These are phyloP conservation scores for Malthinus seriepunctatus DNA, from an alignment of 2,888 invertebrate species.

Conservation along the genomic window DNA sequence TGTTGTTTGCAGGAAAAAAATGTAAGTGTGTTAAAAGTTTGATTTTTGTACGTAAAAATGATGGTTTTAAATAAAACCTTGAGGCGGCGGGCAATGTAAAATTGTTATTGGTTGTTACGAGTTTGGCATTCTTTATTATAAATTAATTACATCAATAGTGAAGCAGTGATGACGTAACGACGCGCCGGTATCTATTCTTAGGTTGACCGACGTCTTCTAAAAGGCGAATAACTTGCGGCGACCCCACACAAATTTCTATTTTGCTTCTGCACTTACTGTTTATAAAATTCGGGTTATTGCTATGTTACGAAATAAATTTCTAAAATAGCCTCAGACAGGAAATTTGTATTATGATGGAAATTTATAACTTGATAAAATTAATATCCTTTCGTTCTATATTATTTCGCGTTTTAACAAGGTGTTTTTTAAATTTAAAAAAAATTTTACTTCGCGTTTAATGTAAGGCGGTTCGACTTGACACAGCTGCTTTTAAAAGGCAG, in stretches of 20 bases:
- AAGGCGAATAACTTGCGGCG: conserved; percentile 50
- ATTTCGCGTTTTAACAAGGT: no score
- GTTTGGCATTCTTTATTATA: conserved; percentile 7
- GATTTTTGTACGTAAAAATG: not conserved
- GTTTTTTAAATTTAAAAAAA: no score
- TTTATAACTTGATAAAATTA: no score
- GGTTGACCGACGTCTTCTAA: conserved; percentile 38
- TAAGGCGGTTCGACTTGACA: no score
- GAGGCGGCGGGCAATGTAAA: not conserved
- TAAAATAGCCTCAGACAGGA: no score
- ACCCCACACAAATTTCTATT: conserved; percentile 34
- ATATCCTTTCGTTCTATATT: no score
- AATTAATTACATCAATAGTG: conserved; percentile 45
- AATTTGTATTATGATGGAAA: no score
- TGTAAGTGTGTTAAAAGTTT: not conserved
- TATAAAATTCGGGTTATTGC: no score
- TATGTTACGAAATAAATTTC: no score
- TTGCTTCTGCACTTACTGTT: not conserved
- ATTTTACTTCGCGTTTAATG: no score
- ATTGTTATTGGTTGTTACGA: not conserved
- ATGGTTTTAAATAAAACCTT: not conserved
- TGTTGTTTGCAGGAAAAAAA: not conserved
- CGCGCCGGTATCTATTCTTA: conserved; percentile 51
- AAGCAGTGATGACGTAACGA: conserved; percentile 49
- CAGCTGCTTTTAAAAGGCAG: no score